These are phyloP conservation scores for Uropsilus gracilis DNA, from an alignment of 2,113 vertebrate species.

Conservation along the genomic window DNA sequence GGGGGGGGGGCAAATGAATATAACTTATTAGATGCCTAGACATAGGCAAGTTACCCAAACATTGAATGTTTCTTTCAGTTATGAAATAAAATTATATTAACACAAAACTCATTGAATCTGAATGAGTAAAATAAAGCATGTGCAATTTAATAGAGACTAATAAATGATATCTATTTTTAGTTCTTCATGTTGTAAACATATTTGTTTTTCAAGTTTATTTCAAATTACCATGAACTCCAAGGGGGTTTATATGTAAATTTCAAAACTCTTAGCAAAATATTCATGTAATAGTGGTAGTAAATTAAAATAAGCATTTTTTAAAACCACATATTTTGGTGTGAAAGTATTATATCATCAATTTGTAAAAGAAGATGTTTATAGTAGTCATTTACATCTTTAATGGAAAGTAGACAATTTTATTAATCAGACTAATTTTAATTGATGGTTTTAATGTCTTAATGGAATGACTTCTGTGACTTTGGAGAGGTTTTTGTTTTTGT, in stretches of 20 bases:
- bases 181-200: not conserved
- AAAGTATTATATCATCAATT: not conserved
- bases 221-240: not conserved
- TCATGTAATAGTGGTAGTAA: not conserved
- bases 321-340: not conserved
- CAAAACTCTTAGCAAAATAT: not conserved
- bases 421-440: not conserved
- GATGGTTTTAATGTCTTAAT: not conserved
- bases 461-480: not conserved
- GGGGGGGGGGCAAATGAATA: no score
- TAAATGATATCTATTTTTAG: not conserved
- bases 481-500: no score
- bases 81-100: not conserved
- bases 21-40: not conserved
- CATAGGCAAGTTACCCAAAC: not conserved
- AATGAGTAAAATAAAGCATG: not conserved
- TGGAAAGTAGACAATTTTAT: not conserved
- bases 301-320: not conserved
- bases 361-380: not conserved
- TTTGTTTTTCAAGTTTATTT: constrained; percentile 8
- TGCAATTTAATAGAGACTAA: not conserved
- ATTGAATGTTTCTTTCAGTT: not conserved
- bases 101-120: not conserved
- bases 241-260: not conserved
- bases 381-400: not conserved